phyloP scores from a whole-genome alignment of 2,888 invertebrate species.

The Pristionchus exspectatus region DNA sequence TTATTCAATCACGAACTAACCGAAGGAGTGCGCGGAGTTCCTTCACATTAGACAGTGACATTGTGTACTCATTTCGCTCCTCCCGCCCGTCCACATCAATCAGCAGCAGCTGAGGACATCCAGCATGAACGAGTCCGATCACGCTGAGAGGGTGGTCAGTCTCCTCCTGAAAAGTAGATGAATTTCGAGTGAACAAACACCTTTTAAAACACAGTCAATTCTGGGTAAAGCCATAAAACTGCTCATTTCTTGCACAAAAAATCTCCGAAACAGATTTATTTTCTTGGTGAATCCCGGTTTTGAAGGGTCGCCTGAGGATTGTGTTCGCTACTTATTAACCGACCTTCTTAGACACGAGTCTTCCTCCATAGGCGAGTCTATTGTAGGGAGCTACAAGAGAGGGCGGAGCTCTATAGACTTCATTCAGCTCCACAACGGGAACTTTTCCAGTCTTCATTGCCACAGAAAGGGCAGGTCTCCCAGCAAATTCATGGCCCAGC shows the following conservation, averaged over 20 bases:
- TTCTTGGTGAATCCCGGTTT: no score
- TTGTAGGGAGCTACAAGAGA: neutral
- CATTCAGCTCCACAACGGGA: neutral
- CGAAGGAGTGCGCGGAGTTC: neutral
- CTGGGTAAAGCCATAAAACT: no score
- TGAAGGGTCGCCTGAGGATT: no score
- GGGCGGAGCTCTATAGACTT: constrained; percentile 17
- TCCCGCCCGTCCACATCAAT: neutral
- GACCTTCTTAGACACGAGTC: neutral
- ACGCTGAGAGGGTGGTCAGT: neutral
- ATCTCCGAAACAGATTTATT: no score
- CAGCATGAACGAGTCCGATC: neutral
- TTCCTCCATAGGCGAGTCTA: neutral
- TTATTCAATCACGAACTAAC: neutral
- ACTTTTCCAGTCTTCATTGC: neutral
- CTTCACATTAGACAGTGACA: neutral
- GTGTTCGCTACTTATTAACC: no score
- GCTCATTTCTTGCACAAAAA: no score
- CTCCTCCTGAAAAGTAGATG: neutral
- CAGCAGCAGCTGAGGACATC: neutral
- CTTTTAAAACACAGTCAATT: no score
- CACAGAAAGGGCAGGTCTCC: neutral
- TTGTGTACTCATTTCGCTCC: neutral
- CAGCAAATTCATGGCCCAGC: constrained; percentile 25
- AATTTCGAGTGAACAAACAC: no score